Conservation (phyloP, 2,888 invertebrate species). For the Actias luna region DNA sequence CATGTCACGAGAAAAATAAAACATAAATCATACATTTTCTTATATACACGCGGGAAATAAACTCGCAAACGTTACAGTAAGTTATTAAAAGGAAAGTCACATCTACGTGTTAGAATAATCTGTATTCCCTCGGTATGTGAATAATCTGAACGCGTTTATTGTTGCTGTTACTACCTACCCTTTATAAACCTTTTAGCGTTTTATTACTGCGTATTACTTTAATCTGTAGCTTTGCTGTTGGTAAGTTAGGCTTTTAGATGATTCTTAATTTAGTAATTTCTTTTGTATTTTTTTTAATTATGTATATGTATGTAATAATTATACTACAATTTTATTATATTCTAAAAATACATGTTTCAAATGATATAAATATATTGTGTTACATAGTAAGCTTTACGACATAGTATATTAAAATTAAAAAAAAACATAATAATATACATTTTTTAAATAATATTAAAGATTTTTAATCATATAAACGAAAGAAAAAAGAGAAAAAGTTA, state of each 20-base stretch:
- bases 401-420: too few species aligned
- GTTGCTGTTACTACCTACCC: constrained; percentile 34
- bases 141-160: constrained; percentile 54
- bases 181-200: constrained; percentile 37
- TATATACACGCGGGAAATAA: constrained; percentile 2
- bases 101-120: constrained; percentile 14
- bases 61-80: not conserved
- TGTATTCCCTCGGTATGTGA: constrained; percentile 24
- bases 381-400: too few species aligned
- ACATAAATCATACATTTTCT: constrained; percentile 1
- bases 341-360: too few species aligned
- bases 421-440: too few species aligned
- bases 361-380: too few species aligned
- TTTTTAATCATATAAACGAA: too few species aligned
- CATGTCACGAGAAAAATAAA: not conserved
- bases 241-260: constrained; percentile 26
- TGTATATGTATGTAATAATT: not conserved
- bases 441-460: too few species aligned
- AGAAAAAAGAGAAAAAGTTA: too few species aligned
- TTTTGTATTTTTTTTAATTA: not conserved
- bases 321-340: too few species aligned
- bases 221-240: constrained; percentile 37
- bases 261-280: constrained; percentile 25
- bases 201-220: constrained; percentile 43
- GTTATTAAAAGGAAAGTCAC: constrained; percentile 3